Percentiles rank a stretch among this genome's conserved stretches.
Conservation (phyloP, 2,888 invertebrate genomes). For the Aethes cnicana region DNA sequence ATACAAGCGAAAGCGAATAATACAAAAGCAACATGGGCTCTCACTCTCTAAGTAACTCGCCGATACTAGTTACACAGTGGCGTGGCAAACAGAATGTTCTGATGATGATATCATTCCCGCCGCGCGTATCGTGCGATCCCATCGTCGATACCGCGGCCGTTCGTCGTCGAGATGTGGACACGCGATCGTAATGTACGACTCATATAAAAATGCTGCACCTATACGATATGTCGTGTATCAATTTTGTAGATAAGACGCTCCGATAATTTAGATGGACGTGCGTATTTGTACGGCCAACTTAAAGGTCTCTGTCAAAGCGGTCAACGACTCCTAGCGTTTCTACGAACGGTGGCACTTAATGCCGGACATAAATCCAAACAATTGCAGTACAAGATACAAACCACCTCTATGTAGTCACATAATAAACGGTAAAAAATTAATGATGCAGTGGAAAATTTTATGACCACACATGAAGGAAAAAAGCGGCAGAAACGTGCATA, state of each 20-base stretch:
- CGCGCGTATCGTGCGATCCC: conserved; percentile 58
- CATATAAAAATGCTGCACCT: conserved; percentile 52
- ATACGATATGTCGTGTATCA: conserved; percentile 64
- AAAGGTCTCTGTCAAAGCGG: conserved; percentile 20
- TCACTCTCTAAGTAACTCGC: conserved; percentile 12
- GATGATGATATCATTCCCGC: conserved; percentile 39
- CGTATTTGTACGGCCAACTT: conserved; percentile 24
- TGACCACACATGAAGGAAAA: no score
- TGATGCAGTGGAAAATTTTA: no score
- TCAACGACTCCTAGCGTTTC: conserved; percentile 18
- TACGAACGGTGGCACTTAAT: conserved; percentile 4
- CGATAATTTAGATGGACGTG: conserved; percentile 41
- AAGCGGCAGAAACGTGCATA: no score
- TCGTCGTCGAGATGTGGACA: conserved; percentile 44
- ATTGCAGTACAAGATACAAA: no score
- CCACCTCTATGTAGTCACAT: no score
- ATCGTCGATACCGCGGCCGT: conserved; percentile 55
- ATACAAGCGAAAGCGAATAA: conserved; percentile 8
- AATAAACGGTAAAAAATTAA: no score
- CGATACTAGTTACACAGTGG: conserved; percentile 33
- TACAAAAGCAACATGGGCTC: conserved; percentile 14
- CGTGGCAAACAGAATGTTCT: conserved; percentile 28
- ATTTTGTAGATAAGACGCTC: conserved; percentile 52
- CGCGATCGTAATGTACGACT: conserved; percentile 57
- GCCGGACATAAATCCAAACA: neutral